phyloP scores from a whole-genome alignment of 1,140 invertebrate genomes.

The Xylocopa sonorina region DNA sequence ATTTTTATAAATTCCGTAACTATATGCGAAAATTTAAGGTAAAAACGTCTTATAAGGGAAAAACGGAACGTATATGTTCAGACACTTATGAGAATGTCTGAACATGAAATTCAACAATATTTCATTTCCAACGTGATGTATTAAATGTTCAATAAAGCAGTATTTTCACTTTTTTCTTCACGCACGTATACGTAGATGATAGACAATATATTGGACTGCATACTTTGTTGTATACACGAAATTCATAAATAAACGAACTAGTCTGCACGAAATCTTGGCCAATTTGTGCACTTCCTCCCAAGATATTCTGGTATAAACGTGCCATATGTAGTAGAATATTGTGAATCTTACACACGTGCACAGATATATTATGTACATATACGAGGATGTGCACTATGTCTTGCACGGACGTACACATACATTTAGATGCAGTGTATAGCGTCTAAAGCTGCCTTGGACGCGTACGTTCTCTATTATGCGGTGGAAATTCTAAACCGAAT shows the following conservation, averaged over 20 bases:
- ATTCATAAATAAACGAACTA: neutral
- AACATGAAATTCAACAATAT: too few relatives aligned
- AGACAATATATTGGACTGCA: neutral
- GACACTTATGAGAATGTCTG: too few relatives aligned
- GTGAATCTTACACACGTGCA: constrained; percentile 7
- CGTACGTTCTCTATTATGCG: neutral
- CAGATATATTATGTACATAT: constrained; percentile 1
- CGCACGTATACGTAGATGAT: too few relatives aligned
- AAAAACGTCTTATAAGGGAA: too few relatives aligned
- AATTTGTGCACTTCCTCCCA: constrained; percentile 15
- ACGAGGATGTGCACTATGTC: neutral
- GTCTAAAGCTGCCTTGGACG: neutral
- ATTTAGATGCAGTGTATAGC: constrained; percentile 6
- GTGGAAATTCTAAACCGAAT: constrained; percentile 9
- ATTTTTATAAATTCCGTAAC: neutral
- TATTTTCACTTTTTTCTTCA: too few relatives aligned
- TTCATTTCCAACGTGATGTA: too few relatives aligned
- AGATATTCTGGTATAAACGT: constrained; percentile 13
- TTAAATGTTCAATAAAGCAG: too few relatives aligned
- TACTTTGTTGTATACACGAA: neutral
- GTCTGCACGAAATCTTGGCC: neutral
- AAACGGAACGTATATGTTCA: too few relatives aligned
- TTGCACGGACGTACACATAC: neutral
- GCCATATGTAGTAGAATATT: constrained; percentile 9
- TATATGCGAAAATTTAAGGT: too few relatives aligned